Evolutionary conservation across 64 coral and sea anemone species (phyloP).

Genomic region (Catalaphyllia jardinei): DNA sequence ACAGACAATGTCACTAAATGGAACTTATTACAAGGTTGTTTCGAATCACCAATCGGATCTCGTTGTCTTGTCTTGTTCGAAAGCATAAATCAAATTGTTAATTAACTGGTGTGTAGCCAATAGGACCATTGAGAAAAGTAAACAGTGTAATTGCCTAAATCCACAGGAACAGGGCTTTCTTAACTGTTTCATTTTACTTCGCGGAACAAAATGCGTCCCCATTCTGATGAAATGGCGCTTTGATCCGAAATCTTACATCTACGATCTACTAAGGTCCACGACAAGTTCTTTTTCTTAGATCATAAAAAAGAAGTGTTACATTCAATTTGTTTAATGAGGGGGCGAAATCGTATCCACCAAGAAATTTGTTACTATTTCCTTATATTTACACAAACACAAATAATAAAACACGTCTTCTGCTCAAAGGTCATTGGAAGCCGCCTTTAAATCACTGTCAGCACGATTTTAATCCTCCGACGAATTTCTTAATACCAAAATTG

Average conservation of each 20-base stretch:
- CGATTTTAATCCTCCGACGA: too few relatives aligned
- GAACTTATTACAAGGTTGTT: not conserved
- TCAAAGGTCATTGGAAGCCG: too few relatives aligned
- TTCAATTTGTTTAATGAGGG: too few relatives aligned
- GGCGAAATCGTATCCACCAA: too few relatives aligned
- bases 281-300: too few relatives aligned
- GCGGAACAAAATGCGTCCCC: too few relatives aligned
- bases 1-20: not conserved
- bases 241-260: too few relatives aligned
- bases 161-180: slow-evolving; percentile 14
- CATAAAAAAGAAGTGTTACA: too few relatives aligned
- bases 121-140: not conserved
- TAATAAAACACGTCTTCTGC: not conserved
- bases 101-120: not conserved
- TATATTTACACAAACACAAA: not conserved
- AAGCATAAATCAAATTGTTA: not conserved
- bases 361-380: not conserved
- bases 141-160: not conserved
- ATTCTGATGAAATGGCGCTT: too few relatives aligned
- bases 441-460: too few relatives aligned
- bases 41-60: not conserved
- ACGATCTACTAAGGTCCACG: too few relatives aligned
- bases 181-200: not conserved
- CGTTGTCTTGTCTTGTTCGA: not conserved
- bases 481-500: not conserved